These are phyloP conservation scores for Hypocryptadius cinnamomeus DNA, from an alignment of 2,113 vertebrate species.

Conservation along the genomic window DNA sequence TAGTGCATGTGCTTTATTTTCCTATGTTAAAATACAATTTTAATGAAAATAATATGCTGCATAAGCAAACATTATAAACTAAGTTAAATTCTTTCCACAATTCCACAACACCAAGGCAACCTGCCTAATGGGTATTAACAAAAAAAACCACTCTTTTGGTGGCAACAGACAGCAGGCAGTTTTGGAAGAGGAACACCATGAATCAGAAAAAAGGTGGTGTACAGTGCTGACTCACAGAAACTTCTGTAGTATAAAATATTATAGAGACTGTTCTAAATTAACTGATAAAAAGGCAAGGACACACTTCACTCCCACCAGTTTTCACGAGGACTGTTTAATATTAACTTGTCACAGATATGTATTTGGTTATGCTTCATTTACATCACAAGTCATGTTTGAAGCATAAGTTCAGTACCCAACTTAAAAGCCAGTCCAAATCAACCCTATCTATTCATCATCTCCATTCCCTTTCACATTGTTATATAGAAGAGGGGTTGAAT, in stretches of 20 bases:
- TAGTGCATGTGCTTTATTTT: background rate
- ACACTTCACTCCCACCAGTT: constrained; percentile 1
- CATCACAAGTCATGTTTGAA: constrained; percentile 6
- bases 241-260: background rate
- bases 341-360: constrained; percentile 3
- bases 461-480: background rate
- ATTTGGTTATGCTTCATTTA: constrained; percentile 5
- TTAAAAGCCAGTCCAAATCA: constrained; percentile 8
- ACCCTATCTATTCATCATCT: background rate
- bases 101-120: background rate
- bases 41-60: background rate
- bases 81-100: background rate
- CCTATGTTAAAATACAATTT: background rate
- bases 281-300: background rate
- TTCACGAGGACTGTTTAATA: background rate
- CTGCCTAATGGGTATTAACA: background rate
- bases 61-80: background rate
- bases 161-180: background rate
- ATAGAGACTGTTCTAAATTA: background rate
- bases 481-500: background rate
- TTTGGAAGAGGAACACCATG: background rate
- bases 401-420: background rate
- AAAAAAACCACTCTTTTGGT: background rate
- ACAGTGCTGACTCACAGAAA: background rate
- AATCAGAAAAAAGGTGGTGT: background rate